These are phyloP conservation scores for Oostethus manadensis DNA, from an alignment of 2,113 vertebrate genomes.

Conservation along the genomic window DNA sequence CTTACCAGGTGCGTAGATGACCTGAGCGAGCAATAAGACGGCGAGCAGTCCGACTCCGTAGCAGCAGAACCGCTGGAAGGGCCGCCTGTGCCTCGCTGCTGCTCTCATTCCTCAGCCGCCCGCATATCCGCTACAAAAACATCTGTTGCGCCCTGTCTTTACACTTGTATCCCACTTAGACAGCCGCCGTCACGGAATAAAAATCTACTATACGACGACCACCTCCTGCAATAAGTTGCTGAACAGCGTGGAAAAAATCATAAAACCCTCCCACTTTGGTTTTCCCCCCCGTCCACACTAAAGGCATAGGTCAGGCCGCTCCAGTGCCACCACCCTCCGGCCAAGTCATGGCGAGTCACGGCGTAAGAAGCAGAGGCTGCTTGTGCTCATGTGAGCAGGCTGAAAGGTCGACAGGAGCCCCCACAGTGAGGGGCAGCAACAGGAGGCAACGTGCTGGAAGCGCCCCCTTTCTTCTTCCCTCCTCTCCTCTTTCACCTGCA, in stretches of 20 bases:
- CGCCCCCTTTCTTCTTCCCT: conserved; percentile 18
- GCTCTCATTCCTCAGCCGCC: conserved; percentile 67
- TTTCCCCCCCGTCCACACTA: conserved; percentile 10
- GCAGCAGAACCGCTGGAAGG: conserved; percentile 74
- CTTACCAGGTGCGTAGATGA: conserved; percentile 71
- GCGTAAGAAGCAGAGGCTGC: conserved; percentile 5
- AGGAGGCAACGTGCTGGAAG: conserved; percentile 53
- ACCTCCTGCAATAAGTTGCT: conserved; percentile 51
- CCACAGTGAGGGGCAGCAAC: conserved; percentile 54
- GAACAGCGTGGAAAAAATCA: conserved; percentile 4
- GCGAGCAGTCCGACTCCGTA: conserved; percentile 67
- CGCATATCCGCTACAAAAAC: conserved; percentile 51
- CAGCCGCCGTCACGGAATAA: background rate
- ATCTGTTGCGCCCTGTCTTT: conserved; percentile 50
- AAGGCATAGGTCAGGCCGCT: conserved; percentile 16
- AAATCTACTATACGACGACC: background rate
- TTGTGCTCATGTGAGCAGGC: conserved; percentile 32
- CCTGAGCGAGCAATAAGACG: conserved; percentile 66
- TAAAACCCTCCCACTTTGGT: conserved; percentile 15
- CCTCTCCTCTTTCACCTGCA: conserved; percentile 6
- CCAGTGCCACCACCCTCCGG: conserved; percentile 17
- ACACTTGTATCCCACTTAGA: conserved; percentile 39
- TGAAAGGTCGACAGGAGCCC: conserved; percentile 57
- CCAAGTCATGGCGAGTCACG: conserved; percentile 20
- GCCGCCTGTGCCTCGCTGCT: conserved; percentile 64